A percentile compares a stretch with the other conserved stretches of the same genome.
These are phyloP conservation scores for Syngnathoides biaculeatus DNA, from an alignment of 2,113 vertebrate genomes.

Conservation along the genomic window DNA sequence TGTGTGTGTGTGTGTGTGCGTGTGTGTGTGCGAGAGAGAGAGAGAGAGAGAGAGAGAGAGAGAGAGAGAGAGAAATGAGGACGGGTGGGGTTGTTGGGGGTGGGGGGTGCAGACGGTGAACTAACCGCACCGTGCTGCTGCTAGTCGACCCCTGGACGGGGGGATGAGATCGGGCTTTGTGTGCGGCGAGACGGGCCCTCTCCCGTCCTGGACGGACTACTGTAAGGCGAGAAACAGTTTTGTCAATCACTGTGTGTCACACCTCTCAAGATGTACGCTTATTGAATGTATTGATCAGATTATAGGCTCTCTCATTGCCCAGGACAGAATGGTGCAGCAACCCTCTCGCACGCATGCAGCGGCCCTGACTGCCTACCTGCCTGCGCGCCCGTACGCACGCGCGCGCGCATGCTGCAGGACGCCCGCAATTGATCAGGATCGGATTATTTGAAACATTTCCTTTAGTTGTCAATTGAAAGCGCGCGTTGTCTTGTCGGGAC, in stretches of 20 bases:
- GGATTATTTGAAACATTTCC: conserved; percentile 57
- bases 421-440: conserved; percentile 39
- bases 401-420: conserved; percentile 23
- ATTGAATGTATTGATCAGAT: conserved; percentile 70
- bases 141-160: conserved; percentile 72
- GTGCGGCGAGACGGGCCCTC: conserved; percentile 76
- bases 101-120: conserved; percentile 67
- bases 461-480: conserved; percentile 46
- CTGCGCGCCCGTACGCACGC: no score
- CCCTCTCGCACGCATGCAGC: conserved; percentile 23
- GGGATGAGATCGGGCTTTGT: conserved; percentile 75
- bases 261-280: conserved; percentile 66
- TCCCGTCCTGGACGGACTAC: conserved; percentile 75
- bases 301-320: conserved; percentile 57
- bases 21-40: conserved; percentile 1
- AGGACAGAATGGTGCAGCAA: conserved; percentile 28
- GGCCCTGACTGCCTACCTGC: conserved; percentile 21
- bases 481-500: conserved; percentile 42
- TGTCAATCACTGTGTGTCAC: conserved; percentile 72
- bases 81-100: background rate
- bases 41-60: no score
- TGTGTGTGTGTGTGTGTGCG: conserved; percentile 10
- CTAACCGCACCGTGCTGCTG: conserved; percentile 80
- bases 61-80: background rate
- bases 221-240: conserved; percentile 75